Evolutionary conservation across 2,888 invertebrate species (phyloP), one percentile per base, ranked within the genome.

Genomic region (Philhelius pedissequus): DNA sequence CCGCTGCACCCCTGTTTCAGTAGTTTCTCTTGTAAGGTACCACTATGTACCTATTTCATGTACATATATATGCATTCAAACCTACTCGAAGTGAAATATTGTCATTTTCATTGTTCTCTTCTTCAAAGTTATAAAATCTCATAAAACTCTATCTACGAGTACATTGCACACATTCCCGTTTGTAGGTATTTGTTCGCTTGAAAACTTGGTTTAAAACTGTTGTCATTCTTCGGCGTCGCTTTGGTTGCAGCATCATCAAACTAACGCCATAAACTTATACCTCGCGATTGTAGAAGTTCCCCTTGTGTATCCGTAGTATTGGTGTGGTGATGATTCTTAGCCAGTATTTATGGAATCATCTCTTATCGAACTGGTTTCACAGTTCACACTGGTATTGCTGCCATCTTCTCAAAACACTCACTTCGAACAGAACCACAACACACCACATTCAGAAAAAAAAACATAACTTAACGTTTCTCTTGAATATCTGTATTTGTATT

Each of bases 361-460:
- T 69, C 50, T 75, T 70, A 81, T 81, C 80, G 70, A 81, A 81
- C 80, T 75, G 80, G 80, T 81, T 81, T 66, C 70, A 64, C 18
- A 18, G n/a, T n/a, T n/a, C n/a, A n/a, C n/a, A n/a, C n/a, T n/a
- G n/a, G n/a, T n/a, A n/a, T 15, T 43, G 13, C 27, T 13, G 13
- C 74, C 56, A 58, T 22, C 48, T 30, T 69, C 43, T 27, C 8
- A 32, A 62, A 50, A 56, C 43, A 25, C 52, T 38, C 27, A 43
- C 60, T 40, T 38, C 35, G 22, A 18, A 35, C 13, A 11, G 3
- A 30, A 54, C 45, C 30, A 13, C 20, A 56, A 6, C 13, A 20
- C 20, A 56, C 69, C 60, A 62, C 45, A 58, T 15, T 25, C 27
- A 15, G 27, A 62, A 62, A 40, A 25, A 15, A 32, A 54, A 45